Percentiles rank a stretch among this genome's conserved stretches.
Evolutionary conservation across 2,888 invertebrate genomes (phyloP).

Genomic region (Cheilosia impressa): DNA sequence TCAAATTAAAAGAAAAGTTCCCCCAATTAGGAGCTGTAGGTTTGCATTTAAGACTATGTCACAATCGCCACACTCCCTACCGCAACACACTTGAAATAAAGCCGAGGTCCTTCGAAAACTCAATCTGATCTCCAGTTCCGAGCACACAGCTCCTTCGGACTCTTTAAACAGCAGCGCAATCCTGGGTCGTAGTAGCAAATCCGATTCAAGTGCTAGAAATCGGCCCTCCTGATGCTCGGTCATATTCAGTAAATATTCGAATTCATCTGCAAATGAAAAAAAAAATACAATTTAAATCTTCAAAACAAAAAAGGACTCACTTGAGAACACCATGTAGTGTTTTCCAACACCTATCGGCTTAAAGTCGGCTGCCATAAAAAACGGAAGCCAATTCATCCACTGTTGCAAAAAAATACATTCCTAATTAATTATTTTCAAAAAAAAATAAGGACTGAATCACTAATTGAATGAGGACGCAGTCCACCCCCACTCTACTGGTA

Average conservation of each 20-base stretch:
- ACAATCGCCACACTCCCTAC: slow-evolving; percentile 16
- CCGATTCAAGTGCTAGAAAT: slow-evolving; percentile 65
- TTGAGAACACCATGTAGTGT: slow-evolving; percentile 70
- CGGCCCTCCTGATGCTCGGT: slow-evolving; percentile 59
- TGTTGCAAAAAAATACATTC: slow-evolving; percentile 19
- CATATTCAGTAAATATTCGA: slow-evolving; percentile 58
- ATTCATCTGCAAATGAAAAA: slow-evolving; percentile 30
- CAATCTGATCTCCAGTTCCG: slow-evolving; percentile 62
- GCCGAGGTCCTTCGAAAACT: slow-evolving; percentile 69
- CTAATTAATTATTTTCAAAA: slow-evolving; percentile 44
- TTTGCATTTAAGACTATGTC: not conserved
- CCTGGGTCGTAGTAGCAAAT: slow-evolving; percentile 65
- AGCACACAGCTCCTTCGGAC: not conserved
- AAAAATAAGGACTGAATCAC: not conserved
- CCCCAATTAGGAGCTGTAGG: not conserved
- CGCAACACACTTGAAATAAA: slow-evolving; percentile 72
- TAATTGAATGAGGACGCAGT: not conserved
- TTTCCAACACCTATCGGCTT: slow-evolving; percentile 74
- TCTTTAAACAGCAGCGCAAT: slow-evolving; percentile 66
- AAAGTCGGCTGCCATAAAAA: slow-evolving; percentile 74
- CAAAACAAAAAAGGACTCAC: slow-evolving; percentile 47
- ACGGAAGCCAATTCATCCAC: slow-evolving; percentile 76
- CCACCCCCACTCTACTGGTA: slow-evolving; percentile 24
- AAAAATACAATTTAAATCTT: slow-evolving; percentile 5
- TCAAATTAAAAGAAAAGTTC: slow-evolving; percentile 1